These are phyloP conservation scores for Acanthosepion pharaonis DNA, from an alignment of 2,888 invertebrate genomes.

Conservation along the genomic window DNA sequence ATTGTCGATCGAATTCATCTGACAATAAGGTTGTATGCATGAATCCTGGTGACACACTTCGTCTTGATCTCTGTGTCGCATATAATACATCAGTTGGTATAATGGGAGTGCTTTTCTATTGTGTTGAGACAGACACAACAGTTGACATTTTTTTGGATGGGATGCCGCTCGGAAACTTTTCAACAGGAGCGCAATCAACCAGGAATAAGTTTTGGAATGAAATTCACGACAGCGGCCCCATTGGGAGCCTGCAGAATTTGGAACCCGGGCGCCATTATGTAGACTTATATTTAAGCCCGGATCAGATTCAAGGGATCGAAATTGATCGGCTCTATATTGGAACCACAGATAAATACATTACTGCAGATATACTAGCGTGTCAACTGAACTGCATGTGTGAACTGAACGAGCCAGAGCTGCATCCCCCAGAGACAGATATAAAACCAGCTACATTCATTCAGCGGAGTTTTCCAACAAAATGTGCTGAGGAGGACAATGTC, in stretches of 20 bases:
- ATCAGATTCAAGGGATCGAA: slow-evolving; percentile 52
- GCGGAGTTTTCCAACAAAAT: slow-evolving; percentile 53
- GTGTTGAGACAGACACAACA: not conserved
- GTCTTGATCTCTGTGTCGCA: not conserved
- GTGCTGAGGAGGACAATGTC: slow-evolving; percentile 58
- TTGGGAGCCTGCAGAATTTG: not conserved
- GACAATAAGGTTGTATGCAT: not conserved
- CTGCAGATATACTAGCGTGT: slow-evolving; percentile 53
- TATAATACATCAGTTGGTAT: not conserved
- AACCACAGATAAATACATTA: slow-evolving; percentile 51
- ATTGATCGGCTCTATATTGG: slow-evolving; percentile 53
- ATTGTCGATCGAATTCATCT: not conserved
- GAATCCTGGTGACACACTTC: not conserved
- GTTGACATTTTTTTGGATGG: not conserved
- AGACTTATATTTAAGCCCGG: not conserved
- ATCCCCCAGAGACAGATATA: slow-evolving; percentile 49
- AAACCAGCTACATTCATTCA: slow-evolving; percentile 54
- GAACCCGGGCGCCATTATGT: not conserved
- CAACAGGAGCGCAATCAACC: not conserved
- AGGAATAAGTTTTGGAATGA: not conserved
- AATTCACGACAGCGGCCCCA: not conserved
- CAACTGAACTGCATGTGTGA: slow-evolving; percentile 54
- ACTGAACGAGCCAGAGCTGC: slow-evolving; percentile 51
- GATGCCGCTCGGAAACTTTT: not conserved
- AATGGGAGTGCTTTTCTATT: not conserved